These are phyloP conservation scores for Aphidius colemani DNA, from an alignment of 2,888 invertebrate genomes.

Conservation along the genomic window DNA sequence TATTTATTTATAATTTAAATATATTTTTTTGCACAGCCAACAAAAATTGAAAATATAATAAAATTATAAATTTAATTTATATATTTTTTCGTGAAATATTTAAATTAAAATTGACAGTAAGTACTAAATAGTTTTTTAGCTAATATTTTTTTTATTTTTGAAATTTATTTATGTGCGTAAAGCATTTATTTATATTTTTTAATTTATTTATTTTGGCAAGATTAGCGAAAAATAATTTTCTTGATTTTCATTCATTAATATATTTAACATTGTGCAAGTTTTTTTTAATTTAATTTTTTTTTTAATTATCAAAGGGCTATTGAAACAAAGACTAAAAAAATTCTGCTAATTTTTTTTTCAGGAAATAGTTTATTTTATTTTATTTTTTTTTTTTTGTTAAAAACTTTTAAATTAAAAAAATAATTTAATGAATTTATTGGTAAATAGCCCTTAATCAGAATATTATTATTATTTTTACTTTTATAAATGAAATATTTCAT, in stretches of 20 bases:
- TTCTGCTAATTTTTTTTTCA: too few relatives aligned
- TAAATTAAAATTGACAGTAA: too few relatives aligned
- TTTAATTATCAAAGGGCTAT: too few relatives aligned
- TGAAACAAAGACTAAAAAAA: too few relatives aligned
- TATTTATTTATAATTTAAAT: too few relatives aligned
- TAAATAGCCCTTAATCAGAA: slow-evolving; percentile 13
- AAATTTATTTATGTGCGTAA: too few relatives aligned
- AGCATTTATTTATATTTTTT: slow-evolving; percentile 33
- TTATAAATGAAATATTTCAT: slow-evolving; percentile 50
- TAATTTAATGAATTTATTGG: slow-evolving; percentile 39
- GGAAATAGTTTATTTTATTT: too few relatives aligned
- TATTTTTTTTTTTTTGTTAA: too few relatives aligned
- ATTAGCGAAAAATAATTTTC: slow-evolving; percentile 43
- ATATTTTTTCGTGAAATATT: slow-evolving; percentile 31
- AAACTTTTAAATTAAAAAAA: too few relatives aligned
- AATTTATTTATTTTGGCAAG: slow-evolving; percentile 12
- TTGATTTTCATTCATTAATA: slow-evolving; percentile 2
- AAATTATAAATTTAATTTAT: slow-evolving; percentile 32
- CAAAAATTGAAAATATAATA: background rate
- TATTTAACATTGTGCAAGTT: background rate
- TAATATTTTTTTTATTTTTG: too few relatives aligned
- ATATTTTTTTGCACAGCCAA: too few relatives aligned
- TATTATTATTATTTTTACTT: slow-evolving; percentile 41
- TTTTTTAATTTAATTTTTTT: background rate
- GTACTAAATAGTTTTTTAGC: too few relatives aligned